phyloP scores from a whole-genome alignment of 2,888 invertebrate species.

The Synanthedon andrenaeformis region DNA sequence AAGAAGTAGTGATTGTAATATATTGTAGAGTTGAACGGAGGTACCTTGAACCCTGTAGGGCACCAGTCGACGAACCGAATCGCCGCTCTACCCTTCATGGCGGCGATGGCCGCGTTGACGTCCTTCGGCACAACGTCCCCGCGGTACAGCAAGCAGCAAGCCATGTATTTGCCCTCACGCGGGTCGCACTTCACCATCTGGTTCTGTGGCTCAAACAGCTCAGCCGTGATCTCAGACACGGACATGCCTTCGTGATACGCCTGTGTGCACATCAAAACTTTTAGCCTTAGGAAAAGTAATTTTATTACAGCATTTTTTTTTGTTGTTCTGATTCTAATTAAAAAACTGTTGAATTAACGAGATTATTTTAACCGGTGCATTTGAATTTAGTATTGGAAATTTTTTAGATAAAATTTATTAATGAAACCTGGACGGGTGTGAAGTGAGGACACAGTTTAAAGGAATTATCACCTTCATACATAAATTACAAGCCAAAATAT shows the following conservation, averaged over 20 bases:
- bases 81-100: conserved; percentile 79
- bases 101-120: conserved; percentile 85
- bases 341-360: background rate
- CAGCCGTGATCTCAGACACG: conserved; percentile 85
- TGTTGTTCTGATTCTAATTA: background rate
- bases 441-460: too few relatives aligned
- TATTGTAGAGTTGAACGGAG: too few relatives aligned
- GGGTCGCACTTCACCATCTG: conserved; percentile 94
- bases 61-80: conserved; percentile 96
- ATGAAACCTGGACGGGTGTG: too few relatives aligned
- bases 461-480: too few relatives aligned
- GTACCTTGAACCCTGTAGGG: conserved; percentile 90
- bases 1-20: too few relatives aligned
- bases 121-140: conserved; percentile 93
- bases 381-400: too few relatives aligned
- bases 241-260: conserved; percentile 81
- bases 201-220: conserved; percentile 89
- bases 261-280: conserved; percentile 16
- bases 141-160: conserved; percentile 85
- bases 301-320: too few relatives aligned
- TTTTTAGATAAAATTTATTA: too few relatives aligned
- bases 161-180: conserved; percentile 88
- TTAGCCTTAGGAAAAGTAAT: background rate
- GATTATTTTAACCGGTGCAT: too few relatives aligned
- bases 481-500: too few relatives aligned